Percentiles rank a stretch among this genome's conserved stretches.
Conservation (phyloP, 2,113 vertebrate genomes). For the Agapornis roseicollis region DNA sequence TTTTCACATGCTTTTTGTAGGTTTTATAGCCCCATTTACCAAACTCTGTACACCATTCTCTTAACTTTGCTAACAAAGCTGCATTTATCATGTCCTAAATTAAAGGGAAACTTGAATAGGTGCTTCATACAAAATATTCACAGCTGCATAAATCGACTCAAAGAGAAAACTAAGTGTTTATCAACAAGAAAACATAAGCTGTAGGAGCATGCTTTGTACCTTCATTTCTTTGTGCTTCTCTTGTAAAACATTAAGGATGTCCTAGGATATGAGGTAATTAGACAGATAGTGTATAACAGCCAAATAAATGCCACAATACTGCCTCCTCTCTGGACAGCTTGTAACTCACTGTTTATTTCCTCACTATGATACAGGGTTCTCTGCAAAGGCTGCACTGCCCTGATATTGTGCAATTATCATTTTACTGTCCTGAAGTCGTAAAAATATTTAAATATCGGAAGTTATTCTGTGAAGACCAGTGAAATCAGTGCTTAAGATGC, state of each 20-base stretch:
- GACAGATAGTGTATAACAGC: slow-evolving; percentile 17
- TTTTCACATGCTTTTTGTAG: background rate
- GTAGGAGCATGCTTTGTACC: slow-evolving; percentile 1
- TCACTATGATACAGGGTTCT: background rate
- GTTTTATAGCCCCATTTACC: background rate
- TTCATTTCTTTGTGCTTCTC: slow-evolving; percentile 22
- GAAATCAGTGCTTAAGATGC: background rate
- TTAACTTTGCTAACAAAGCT: slow-evolving; percentile 9
- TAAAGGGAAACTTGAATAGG: slow-evolving; percentile 43
- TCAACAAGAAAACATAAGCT: slow-evolving; percentile 30
- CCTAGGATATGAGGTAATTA: slow-evolving; percentile 45
- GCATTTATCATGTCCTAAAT: slow-evolving; percentile 33
- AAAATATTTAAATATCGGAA: background rate
- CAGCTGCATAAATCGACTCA: slow-evolving; percentile 30
- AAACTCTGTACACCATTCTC: background rate
- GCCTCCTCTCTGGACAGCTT: background rate
- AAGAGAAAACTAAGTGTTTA: slow-evolving; percentile 27
- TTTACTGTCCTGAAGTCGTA: background rate
- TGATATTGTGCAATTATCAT: background rate
- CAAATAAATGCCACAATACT: slow-evolving; percentile 26
- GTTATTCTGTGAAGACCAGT: background rate
- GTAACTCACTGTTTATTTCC: slow-evolving; percentile 23
- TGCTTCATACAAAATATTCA: slow-evolving; percentile 30
- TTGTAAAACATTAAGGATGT: slow-evolving; percentile 40
- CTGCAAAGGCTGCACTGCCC: background rate